Conservation (phyloP, 1,140 invertebrate genomes). For the Microplitis demolitor region DNA sequence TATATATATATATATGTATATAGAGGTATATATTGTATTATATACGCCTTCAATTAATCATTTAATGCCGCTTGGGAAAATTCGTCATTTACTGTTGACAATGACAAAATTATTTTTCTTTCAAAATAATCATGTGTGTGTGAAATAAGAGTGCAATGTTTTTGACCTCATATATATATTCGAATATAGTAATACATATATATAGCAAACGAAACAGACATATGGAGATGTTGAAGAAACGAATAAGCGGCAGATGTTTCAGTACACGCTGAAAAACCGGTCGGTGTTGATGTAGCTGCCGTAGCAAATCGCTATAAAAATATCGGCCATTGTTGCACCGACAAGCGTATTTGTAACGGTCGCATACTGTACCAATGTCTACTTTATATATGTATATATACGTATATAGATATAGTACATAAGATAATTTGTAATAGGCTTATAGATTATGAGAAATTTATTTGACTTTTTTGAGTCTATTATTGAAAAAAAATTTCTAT, state of each 20-base stretch:
- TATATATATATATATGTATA: too few species aligned
- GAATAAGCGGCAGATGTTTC: slow-evolving; percentile 57
- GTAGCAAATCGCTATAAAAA: slow-evolving; percentile 62
- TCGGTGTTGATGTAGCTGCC: slow-evolving; percentile 62
- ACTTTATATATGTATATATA: neutral
- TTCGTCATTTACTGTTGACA: slow-evolving; percentile 29
- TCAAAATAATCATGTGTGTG: slow-evolving; percentile 18
- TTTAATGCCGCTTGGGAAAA: neutral
- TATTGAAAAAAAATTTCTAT: neutral
- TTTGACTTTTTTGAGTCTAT: neutral
- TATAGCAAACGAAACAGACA: slow-evolving; percentile 23
- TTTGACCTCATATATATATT: slow-evolving; percentile 15
- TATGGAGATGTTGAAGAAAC: slow-evolving; percentile 31
- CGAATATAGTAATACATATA: slow-evolving; percentile 15
- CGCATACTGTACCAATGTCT: slow-evolving; percentile 12
- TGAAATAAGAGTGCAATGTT: slow-evolving; percentile 24
- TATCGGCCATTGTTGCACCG: slow-evolving; percentile 56
- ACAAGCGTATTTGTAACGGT: slow-evolving; percentile 51
- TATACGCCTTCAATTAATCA: neutral
- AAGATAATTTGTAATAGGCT: slow-evolving; percentile 13
- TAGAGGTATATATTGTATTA: too few species aligned
- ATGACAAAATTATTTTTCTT: slow-evolving; percentile 22
- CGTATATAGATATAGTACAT: neutral
- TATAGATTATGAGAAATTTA: slow-evolving; percentile 6
- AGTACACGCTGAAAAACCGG: slow-evolving; percentile 58